Percentiles rank a stretch among this genome's conserved stretches.
phyloP scores from a whole-genome alignment of 2,113 vertebrate genomes.

The Hemibagrus wyckioides region DNA sequence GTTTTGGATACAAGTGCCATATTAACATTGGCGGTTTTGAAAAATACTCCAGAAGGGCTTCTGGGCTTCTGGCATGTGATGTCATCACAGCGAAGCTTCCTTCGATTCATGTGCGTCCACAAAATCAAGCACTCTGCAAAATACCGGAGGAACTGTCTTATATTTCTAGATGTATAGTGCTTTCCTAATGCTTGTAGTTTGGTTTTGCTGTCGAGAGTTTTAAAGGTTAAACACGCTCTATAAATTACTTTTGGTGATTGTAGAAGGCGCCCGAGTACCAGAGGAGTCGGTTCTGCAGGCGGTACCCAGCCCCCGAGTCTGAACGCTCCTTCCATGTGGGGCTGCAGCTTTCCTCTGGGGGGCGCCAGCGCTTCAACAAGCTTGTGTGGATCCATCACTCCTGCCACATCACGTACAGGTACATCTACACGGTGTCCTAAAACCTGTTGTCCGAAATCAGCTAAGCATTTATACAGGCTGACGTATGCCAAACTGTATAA shows the following conservation, averaged over 20 bases:
- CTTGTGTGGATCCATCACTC: constrained; percentile 97
- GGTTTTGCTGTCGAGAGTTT: background rate
- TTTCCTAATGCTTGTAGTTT: background rate
- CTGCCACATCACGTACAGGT: constrained; percentile 94
- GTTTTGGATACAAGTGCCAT: background rate
- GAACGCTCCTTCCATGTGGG: constrained; percentile 96
- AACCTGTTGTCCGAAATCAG: background rate
- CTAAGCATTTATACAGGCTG: background rate
- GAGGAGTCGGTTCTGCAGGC: constrained; percentile 88
- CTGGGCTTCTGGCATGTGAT: too few species aligned
- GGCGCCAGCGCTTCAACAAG: constrained; percentile 90
- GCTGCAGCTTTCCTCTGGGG: constrained; percentile 88
- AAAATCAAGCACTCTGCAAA: too few species aligned
- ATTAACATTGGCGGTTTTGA: background rate
- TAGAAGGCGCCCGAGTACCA: constrained; percentile 89
- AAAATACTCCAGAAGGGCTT: background rate
- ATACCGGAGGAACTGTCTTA: too few species aligned
- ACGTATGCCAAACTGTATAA: background rate
- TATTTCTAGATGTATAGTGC: background rate
- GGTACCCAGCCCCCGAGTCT: constrained; percentile 83
- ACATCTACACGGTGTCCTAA: background rate
- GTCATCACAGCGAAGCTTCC: too few species aligned
- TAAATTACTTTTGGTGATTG: constrained; percentile 1
- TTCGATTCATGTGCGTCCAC: too few species aligned
- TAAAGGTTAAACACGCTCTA: background rate